Conservation (phyloP, 92 coral and sea anemone species). For the Desmophyllum pertusum region DNA sequence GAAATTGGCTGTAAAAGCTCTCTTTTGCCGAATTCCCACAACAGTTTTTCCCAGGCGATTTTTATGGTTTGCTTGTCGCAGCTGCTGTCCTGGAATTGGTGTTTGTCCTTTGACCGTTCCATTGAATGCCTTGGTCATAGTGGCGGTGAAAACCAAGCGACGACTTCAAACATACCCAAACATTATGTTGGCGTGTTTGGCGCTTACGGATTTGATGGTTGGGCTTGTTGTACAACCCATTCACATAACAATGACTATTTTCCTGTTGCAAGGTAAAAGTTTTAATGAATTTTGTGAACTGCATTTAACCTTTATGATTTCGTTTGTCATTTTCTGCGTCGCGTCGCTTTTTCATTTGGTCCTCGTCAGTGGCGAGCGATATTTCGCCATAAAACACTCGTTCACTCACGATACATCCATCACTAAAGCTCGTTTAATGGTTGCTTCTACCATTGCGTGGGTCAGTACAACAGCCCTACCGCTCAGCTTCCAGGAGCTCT, state of each 20-base stretch:
- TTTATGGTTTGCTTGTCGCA: neutral
- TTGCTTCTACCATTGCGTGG: neutral
- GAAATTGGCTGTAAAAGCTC: neutral
- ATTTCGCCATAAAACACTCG: neutral
- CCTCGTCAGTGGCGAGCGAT: constrained; percentile 2
- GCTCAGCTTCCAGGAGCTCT: too few relatives aligned
- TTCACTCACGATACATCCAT: neutral
- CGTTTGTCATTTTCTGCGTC: neutral
- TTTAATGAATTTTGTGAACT: neutral
- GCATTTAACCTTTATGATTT: neutral
- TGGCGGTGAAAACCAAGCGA: constrained; percentile 9
- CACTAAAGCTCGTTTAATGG: neutral
- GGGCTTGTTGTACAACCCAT: constrained; percentile 5
- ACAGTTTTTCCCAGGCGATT: neutral
- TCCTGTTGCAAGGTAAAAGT: neutral
- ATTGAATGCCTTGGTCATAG: neutral
- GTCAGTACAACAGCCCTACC: too few relatives aligned
- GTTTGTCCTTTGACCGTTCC: constrained; percentile 3
- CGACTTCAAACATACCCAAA: neutral
- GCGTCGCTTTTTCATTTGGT: neutral
- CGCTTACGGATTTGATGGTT: neutral
- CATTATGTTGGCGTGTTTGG: constrained; percentile 5
- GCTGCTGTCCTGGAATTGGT: neutral
- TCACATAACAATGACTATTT: neutral
- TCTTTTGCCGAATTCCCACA: neutral